Base-by-base conservation (phyloP, 1,140 invertebrate genomes). In the Chrysomallon squamiferum region DNA sequence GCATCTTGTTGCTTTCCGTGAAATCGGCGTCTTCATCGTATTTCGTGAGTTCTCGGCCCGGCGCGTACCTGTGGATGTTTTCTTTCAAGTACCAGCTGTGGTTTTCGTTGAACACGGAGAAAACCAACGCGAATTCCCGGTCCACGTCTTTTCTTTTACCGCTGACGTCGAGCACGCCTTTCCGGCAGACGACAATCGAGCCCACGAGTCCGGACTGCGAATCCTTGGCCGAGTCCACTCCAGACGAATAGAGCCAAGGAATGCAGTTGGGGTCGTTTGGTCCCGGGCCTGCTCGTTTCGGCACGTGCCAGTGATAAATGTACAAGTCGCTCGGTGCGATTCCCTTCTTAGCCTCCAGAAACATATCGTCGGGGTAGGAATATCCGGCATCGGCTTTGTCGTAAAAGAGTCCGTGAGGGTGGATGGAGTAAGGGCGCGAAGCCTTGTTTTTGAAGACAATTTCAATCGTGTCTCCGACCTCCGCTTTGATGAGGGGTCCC, bases 201-300 rank as follows among this genome's bases (percentile, higher is more conserved):
- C 80, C 80, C 13, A 78, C 60, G 6, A 82, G 69, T 5, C 80
- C 80, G 0, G 77, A 50, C 43, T 76, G 72, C 6, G 68, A 69
- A 50, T 82, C 80, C 52, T 54, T 72, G 0, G 73, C 64, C 0
- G 69, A 61, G 35, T 81, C 69, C 1, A 77, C 73, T 11, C 66
- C 68, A 2, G 80, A 82, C 69, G 79, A 77, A 64, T 82, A 82
- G 9, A 78, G 65, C 65, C 70, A 75, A 1, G 74, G 58, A 2
- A 77, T 75, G 58, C 79, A 82, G 32, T 76, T 75, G 25, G 74
- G 69, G 18, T 73, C 75, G 25, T 68, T 65, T 0, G 50, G 43
- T 29, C 61, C 64, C 1, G 73, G 79, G 18, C 70, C 77, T 4
- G 74, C 27, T 15, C 43, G 59, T 47, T 69, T 56, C 33, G 76